Evolutionary conservation across 2,797 vertebrate species (phyloP), one percentile per base, ranked within the genome.

Genomic region (Mycteria americana): DNA sequence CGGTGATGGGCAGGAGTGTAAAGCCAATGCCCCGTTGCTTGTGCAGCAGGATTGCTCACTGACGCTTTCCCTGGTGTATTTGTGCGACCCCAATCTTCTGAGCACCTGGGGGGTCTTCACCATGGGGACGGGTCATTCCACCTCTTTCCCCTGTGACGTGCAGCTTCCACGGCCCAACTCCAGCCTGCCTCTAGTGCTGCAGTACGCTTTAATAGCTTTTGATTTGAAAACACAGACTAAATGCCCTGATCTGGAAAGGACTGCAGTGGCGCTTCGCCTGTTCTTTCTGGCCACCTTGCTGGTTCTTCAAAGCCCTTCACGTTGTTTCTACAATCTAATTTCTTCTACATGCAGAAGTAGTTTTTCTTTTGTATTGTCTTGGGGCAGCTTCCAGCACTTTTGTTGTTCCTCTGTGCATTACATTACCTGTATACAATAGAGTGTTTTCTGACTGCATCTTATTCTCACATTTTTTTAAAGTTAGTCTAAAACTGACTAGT

Each of bases 41-140:
- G 67, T 24, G 30, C 33, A 17, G 82, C 79, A 21, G 27, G 22
- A 2, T 3, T 18, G 22, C 59, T 83, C 15, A 0, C 24, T 8
- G 28, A 4, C 0, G 2, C 30, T 51, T 23, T 43, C 23, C 50
- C 64, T 2, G 2, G 1, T 17, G 21, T 35, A 3, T 41, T n/a
- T 25, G 10, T 53, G 25, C 2, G 24, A 16, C 33, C 69, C 31
- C n/a, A 2, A 0, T 7, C 57, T 13, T 46, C 33, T 30, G 63
- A 51, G 62, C 28, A 23, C 33, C 31, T 9, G 11, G 4, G 10
- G 14, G 41, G 31, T 18, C 50, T 65, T 67, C 63, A 12, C 39
- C 22, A 6, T 0, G 1, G 30, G n/a, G 37, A 33, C 2, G 5
- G 56, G 4, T 41, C 25, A 2, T 21, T 45, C 43, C n/a, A 8